These are phyloP conservation scores for Leucoma salicis DNA, from an alignment of 2,888 invertebrate species.

Conservation along the genomic window DNA sequence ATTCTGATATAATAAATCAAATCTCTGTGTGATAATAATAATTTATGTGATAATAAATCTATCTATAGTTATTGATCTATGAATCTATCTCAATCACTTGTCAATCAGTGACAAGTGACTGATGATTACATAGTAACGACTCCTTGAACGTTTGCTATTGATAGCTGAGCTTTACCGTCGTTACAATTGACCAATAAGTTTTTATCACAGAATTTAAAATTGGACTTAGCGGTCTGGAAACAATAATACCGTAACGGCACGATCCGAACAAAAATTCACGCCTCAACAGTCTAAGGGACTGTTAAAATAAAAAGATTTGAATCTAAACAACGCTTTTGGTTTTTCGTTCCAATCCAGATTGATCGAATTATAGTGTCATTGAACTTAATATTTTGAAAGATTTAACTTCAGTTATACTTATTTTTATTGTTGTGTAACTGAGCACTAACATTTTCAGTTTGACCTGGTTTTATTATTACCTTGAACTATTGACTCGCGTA, in stretches of 20 bases:
- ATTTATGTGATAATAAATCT: no score
- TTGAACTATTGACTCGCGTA: no score
- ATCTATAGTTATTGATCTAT: no score
- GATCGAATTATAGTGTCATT: constrained; percentile 30
- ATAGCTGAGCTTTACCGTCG: constrained; percentile 29
- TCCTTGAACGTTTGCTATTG: neutral
- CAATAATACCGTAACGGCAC: constrained; percentile 54
- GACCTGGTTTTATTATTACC: no score
- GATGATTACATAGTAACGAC: neutral
- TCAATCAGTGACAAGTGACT: no score
- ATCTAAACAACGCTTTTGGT: constrained; percentile 35
- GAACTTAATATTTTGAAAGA: constrained; percentile 17
- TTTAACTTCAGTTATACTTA: no score
- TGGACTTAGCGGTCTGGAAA: constrained; percentile 43
- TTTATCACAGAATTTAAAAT: constrained; percentile 42
- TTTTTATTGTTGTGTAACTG: no score
- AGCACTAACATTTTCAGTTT: no score
- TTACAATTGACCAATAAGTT: constrained; percentile 43
- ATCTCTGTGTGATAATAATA: no score
- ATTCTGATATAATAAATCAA: no score
- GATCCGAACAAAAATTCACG: constrained; percentile 39
- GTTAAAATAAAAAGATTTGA: constrained; percentile 25
- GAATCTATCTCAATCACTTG: no score
- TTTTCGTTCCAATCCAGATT: constrained; percentile 25
- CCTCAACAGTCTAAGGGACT: constrained; percentile 39